Evolutionary conservation across 2,797 vertebrate genomes (phyloP).

Genomic region (Diplodus sargus): DNA sequence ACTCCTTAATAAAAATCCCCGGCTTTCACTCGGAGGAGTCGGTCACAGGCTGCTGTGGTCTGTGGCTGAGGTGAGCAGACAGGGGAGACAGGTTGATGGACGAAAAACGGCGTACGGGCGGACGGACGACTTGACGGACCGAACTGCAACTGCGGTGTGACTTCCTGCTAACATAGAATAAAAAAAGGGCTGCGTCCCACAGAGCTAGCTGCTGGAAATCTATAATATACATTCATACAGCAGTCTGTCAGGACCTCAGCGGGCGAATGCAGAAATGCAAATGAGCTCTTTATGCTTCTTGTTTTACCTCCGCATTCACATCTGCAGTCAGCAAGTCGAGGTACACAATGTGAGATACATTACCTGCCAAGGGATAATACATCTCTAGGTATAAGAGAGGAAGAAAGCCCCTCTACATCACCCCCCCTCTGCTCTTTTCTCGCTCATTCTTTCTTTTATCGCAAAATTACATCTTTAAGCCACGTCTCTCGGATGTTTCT

Average conservation of each 20-base stretch:
- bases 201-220: background rate
- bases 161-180: slow-evolving; percentile 1
- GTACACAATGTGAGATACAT: slow-evolving; percentile 13
- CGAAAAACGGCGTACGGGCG: background rate
- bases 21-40: slow-evolving; percentile 80
- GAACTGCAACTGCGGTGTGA: background rate
- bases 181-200: background rate
- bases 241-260: background rate
- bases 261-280: background rate
- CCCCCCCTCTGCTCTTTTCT: background rate
- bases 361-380: slow-evolving; percentile 2
- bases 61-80: slow-evolving; percentile 62
- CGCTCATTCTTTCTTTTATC: slow-evolving; percentile 1
- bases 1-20: slow-evolving; percentile 88
- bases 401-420: background rate
- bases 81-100: slow-evolving; percentile 25
- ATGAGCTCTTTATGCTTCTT: background rate
- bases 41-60: slow-evolving; percentile 62
- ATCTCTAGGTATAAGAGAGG: background rate
- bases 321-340: background rate
- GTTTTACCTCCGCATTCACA: background rate
- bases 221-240: slow-evolving; percentile 11
- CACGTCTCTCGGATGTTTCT: background rate
- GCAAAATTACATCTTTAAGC: background rate
- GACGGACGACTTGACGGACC: slow-evolving; percentile 5